Evolutionary conservation across 1,140 invertebrate species (phyloP), one percentile per base, ranked within the genome.

Genomic region (Megathymus violae): DNA sequence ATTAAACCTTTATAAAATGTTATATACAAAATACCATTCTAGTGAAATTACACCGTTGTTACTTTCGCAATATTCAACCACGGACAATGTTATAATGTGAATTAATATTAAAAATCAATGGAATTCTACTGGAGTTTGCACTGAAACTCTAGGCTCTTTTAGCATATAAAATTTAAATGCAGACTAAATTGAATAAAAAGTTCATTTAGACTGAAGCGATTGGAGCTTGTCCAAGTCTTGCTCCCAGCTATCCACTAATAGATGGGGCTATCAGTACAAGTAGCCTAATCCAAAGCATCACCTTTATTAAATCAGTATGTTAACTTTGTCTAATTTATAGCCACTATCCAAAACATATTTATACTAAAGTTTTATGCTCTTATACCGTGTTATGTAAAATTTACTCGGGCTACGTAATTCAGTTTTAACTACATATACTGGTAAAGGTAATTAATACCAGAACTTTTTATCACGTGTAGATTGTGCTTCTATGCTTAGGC

Each of bases 211-310:
- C 58, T 64, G 64, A 74, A 71, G 64, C 71, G 64, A 64, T 80
- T 87, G 84, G 84, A 84, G 60, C 54, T 47, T 60, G 67, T 78
- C 82, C 82, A 87, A 85, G 71, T 76, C 72, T 67, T 56, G 70
- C 66, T 70, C 75, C 71, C 71, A 70, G 70, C 69, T 75, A 80
- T 80, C 73, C 75, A 62, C 64, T 71, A 75, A 74, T 69, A 70
- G 78, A 81, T 80, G 72, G 66, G 69, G 66, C 68, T 61, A 64
- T 69, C 69, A 67, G 64, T 60, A 50, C 59, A 64, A 71, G 68
- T 64, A 62, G 60, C 51, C 64, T 71, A 71, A 71, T 67, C 68
- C 64, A 43, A 25, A 44, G 31, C 40, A 56, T 43, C 43, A 56
- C 52, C 40, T 56, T 44, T 40, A 56, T 56, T 56, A 44, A 56